Base-by-base conservation (phyloP, 2,888 invertebrate genomes). In the Trichogramma dendrolimi region DNA sequence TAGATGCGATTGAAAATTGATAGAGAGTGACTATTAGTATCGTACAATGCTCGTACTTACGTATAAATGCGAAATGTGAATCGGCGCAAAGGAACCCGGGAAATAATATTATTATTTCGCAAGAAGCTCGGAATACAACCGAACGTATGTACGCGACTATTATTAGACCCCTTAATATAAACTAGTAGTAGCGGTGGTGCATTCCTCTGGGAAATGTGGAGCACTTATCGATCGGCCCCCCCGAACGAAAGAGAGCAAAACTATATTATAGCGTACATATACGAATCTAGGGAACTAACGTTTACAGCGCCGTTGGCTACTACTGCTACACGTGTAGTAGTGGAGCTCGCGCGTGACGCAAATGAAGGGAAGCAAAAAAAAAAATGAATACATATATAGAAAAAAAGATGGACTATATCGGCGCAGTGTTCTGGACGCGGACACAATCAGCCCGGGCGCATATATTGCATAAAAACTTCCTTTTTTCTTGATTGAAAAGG, bases 171-270 rank as follows among this genome's bases (percentile, higher is more conserved):
- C 65, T 62, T 55, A 57, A 52, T 14, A 14, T 14, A 14, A 14
- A 14, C 1, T 14, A 14, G 8, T 8, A 2, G 46, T 46, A 61
- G 56, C 63, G 51, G 61, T 63, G 63, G 63, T 63, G 59, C 63
- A 63, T 63, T 65, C 63, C 62, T 61, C 55, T 49, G 62, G 58
- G 14, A 66, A 66, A 62, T 61, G 59, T 61, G 59, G 61, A 61
- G 62, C 66, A 66, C 66, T 66, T 68, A 67, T 61, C 59, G 65
- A 63, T 62, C 62, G 55, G 50, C 60, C 61, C 27, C 27, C 27
- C 43, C 55, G 63, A 67, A 67, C 61, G 55, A 63, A 61, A 27
- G 58, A 58, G 61, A 58, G 64, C 56, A 60, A 55, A 68, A 66
- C 66, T 66, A 58, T 67, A 67, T 67, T 64, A 66, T 62, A 14